phyloP scores from a whole-genome alignment of 2,888 invertebrate species.

The Magallana nippona region DNA sequence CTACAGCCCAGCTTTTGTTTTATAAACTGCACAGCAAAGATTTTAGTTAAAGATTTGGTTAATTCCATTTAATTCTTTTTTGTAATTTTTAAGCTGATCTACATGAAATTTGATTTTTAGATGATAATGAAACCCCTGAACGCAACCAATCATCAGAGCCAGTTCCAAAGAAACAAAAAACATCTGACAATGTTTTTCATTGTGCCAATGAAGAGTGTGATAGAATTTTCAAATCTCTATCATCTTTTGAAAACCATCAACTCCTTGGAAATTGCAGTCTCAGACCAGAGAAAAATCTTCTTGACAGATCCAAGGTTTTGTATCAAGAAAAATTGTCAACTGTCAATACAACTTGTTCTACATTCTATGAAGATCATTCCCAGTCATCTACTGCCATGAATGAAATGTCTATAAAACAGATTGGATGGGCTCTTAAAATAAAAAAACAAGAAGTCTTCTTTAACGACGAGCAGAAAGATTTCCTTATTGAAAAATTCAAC shows the following conservation, averaged over 20 bases:
- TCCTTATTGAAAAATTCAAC: constrained; percentile 24
- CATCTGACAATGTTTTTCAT: constrained; percentile 2
- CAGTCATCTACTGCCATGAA: too few relatives aligned
- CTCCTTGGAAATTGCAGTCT: constrained; percentile 31
- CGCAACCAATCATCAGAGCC: constrained; percentile 9
- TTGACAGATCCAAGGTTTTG: constrained; percentile 34
- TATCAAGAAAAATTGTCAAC: constrained; percentile 36
- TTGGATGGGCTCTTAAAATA: constrained; percentile 23
- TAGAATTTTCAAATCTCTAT: not conserved
- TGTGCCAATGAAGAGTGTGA: constrained; percentile 34
- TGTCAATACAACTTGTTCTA: not conserved
- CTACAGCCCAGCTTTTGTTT: too few relatives aligned
- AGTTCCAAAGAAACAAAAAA: constrained; percentile 13
- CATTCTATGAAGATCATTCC: constrained; percentile 11
- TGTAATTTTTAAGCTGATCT: too few relatives aligned
- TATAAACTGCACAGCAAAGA: too few relatives aligned
- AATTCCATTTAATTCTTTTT: too few relatives aligned
- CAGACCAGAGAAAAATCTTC: constrained; percentile 29
- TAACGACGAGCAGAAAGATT: not conserved
- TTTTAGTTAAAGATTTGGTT: too few relatives aligned
- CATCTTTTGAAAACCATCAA: constrained; percentile 26
- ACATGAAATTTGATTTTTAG: too few relatives aligned
- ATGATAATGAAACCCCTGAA: not conserved
- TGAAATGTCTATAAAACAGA: not conserved
- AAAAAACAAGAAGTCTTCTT: constrained; percentile 3